phyloP scores from a whole-genome alignment of 2,888 invertebrate species.

The Scelioninae gen. 1 region DNA sequence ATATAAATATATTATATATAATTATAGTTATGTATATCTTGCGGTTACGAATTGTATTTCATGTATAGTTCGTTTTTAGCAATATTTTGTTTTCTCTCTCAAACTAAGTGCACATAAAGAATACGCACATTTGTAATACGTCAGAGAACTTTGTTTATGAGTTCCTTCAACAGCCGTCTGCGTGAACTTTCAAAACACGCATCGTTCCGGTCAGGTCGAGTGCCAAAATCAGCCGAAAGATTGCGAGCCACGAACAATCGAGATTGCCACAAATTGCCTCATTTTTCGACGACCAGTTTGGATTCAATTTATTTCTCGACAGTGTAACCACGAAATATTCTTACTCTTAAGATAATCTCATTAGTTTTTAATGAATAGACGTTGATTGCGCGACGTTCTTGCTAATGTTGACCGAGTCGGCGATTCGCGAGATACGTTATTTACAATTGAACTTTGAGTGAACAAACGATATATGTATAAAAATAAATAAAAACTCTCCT shows the following conservation, averaged over 20 bases:
- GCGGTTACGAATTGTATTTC: conserved; percentile 45
- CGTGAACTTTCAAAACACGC: conserved; percentile 10
- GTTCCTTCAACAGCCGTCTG: conserved; percentile 1
- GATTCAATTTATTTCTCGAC: conserved; percentile 57
- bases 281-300: conserved; percentile 71
- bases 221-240: conserved; percentile 79
- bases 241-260: background rate
- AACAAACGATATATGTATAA: conserved; percentile 59
- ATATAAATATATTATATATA: conserved; percentile 32
- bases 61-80: conserved; percentile 51
- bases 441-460: conserved; percentile 47
- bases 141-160: conserved; percentile 28
- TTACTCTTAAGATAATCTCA: conserved; percentile 64
- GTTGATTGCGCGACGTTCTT: conserved; percentile 42
- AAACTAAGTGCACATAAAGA: conserved; percentile 74
- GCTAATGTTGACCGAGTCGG: conserved; percentile 23
- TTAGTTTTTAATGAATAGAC: conserved; percentile 69
- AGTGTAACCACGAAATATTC: conserved; percentile 41
- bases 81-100: too few species aligned
- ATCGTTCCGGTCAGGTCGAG: conserved; percentile 68
- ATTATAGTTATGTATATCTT: conserved; percentile 30
- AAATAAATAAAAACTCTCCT: conserved; percentile 57
- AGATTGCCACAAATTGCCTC: too few species aligned
- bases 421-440: conserved; percentile 31
- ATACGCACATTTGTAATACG: conserved; percentile 76